A percentile compares a stretch with the other conserved stretches of the same genome.
Conservation (phyloP, 2,888 invertebrate genomes). For the Pandemis heparana region DNA sequence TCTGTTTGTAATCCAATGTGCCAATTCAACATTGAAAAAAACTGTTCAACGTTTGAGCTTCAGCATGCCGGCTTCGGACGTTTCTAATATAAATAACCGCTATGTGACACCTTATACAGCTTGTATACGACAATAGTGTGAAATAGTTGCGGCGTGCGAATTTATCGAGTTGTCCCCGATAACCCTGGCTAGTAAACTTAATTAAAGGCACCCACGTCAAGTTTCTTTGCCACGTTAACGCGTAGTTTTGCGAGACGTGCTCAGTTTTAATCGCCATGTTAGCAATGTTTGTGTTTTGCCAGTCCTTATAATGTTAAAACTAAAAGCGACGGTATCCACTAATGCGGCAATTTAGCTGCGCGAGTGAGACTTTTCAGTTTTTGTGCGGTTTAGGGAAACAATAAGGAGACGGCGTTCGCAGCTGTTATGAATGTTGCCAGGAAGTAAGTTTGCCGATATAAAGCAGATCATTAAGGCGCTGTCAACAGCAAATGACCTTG, state of each 20-base stretch:
- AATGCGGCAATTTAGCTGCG: conserved; percentile 37
- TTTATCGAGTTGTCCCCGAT: conserved; percentile 54
- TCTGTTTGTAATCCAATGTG: neutral
- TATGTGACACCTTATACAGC: conserved; percentile 6
- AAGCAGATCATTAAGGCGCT: too few species aligned
- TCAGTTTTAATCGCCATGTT: conserved; percentile 36
- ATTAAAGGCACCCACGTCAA: conserved; percentile 64
- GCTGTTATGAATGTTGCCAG: neutral
- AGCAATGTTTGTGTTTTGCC: conserved; percentile 9
- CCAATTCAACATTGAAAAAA: too few species aligned
- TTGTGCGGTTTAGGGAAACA: conserved; percentile 34
- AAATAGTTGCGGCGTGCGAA: conserved; percentile 51
- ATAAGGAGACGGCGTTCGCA: conserved; percentile 6
- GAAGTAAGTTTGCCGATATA: neutral
- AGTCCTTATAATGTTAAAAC: conserved; percentile 23
- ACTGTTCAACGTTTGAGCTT: conserved; percentile 1
- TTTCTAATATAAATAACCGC: neutral
- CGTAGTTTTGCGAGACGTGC: conserved; percentile 37
- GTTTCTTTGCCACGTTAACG: conserved; percentile 53
- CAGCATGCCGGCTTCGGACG: conserved; percentile 3
- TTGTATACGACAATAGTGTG: conserved; percentile 20
- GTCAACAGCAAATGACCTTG: too few species aligned
- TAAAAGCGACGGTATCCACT: conserved; percentile 18
- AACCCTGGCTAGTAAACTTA: conserved; percentile 59
- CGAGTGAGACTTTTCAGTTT: conserved; percentile 27